phyloP scores from a whole-genome alignment of 2,888 invertebrate genomes.

The Nephrotoma guestfalica region DNA sequence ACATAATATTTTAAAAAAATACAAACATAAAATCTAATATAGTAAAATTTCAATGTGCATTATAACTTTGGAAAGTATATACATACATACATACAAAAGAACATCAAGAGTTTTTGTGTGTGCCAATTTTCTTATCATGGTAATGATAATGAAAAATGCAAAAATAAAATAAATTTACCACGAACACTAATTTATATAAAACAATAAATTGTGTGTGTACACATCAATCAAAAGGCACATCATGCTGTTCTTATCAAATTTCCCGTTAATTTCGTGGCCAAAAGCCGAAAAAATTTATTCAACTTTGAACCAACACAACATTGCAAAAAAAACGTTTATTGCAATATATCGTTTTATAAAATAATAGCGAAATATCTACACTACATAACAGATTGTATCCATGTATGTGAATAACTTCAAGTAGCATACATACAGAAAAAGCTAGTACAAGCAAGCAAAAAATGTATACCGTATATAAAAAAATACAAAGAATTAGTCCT shows the following conservation, averaged over 20 bases:
- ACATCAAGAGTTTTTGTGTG: not conserved
- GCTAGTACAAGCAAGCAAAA: not conserved
- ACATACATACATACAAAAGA: not conserved
- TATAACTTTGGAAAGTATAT: not conserved
- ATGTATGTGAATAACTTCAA: not conserved
- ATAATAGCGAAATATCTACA: not conserved
- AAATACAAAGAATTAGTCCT: slow-evolving; percentile 13
- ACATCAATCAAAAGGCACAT: not conserved
- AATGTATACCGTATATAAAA: not conserved
- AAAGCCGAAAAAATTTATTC: not conserved
- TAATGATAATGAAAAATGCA: not conserved
- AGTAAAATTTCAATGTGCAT: not conserved
- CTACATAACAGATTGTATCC: not conserved
- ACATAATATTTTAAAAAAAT: not conserved
- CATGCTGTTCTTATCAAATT: not conserved
- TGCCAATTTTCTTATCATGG: not conserved
- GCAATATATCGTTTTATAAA: not conserved
- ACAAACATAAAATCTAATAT: not conserved
- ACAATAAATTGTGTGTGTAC: not conserved
- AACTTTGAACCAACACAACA: not conserved
- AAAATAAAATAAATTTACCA: not conserved
- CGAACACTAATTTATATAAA: not conserved
- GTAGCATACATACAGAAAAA: not conserved
- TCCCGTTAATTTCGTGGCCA: not conserved
- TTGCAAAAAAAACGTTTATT: not conserved